phyloP scores from a whole-genome alignment of 2,888 invertebrate genomes.

The Habroteleia sp. region DNA sequence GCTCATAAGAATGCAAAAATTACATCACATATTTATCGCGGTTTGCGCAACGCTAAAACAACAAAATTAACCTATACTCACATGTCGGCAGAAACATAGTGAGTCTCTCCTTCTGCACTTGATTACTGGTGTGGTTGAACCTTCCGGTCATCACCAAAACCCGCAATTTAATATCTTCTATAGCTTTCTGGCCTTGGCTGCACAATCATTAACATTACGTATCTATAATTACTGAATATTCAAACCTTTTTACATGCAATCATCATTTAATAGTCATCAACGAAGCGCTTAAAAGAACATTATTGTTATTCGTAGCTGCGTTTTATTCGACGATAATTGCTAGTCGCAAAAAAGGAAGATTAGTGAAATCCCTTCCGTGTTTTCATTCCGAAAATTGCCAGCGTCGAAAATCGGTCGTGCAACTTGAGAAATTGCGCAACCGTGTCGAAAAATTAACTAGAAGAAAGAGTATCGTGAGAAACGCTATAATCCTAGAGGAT shows the following conservation, averaged over 20 bases:
- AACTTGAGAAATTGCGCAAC: conserved; percentile 24
- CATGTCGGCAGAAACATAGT: conserved; percentile 81
- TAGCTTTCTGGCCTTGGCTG: conserved; percentile 77
- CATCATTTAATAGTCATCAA: conserved; percentile 57
- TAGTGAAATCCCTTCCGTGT: conserved; percentile 40
- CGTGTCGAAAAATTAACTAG: neutral
- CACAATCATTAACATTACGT: conserved; percentile 61
- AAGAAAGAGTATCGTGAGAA: conserved; percentile 39
- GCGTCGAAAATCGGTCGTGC: conserved; percentile 17
- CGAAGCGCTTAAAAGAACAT: conserved; percentile 51
- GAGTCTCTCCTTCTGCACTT: conserved; percentile 78
- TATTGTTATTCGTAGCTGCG: conserved; percentile 31
- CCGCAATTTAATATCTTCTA: conserved; percentile 77
- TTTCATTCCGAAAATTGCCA: conserved; percentile 26
- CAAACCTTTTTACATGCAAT: conserved; percentile 47
- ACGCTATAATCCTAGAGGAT: conserved; percentile 39
- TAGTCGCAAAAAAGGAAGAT: conserved; percentile 15
- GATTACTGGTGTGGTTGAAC: conserved; percentile 74
- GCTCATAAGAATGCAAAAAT: conserved; percentile 46
- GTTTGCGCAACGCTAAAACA: conserved; percentile 48
- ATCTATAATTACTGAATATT: conserved; percentile 55
- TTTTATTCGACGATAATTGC: conserved; percentile 44
- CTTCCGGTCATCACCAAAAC: conserved; percentile 77
- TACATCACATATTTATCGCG: conserved; percentile 39
- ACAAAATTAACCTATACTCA: conserved; percentile 72